Percentiles rank a stretch among this genome's conserved stretches.
These are phyloP conservation scores for Yoshiicerus persimilis DNA, from an alignment of 1,140 invertebrate genomes.

Conservation along the genomic window DNA sequence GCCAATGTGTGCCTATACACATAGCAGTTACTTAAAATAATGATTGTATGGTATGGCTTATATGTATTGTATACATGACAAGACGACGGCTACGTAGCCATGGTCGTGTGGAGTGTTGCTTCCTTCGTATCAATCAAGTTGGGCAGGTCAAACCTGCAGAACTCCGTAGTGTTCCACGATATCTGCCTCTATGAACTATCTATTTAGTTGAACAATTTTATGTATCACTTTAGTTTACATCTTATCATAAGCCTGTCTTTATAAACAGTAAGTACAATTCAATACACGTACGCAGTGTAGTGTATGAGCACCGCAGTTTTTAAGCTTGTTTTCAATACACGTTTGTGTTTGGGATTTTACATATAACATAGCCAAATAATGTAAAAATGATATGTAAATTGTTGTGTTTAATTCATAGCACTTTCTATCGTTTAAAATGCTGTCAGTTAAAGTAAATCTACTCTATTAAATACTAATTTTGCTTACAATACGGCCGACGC, in stretches of 20 bases:
- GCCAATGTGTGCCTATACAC: no score
- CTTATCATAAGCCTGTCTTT: not conserved
- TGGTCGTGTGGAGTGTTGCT: not conserved
- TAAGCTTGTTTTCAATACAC: no score
- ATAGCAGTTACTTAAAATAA: no score
- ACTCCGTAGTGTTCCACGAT: not conserved
- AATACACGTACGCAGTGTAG: not conserved
- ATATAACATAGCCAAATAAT: no score
- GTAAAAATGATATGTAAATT: not conserved
- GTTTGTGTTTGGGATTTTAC: no score
- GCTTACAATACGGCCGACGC: not conserved
- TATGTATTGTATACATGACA: not conserved
- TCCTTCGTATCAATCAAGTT: slow-evolving; percentile 23
- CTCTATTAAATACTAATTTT: not conserved
- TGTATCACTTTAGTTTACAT: not conserved
- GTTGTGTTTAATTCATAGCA: not conserved
- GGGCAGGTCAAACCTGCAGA: slow-evolving; percentile 15
- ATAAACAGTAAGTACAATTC: not conserved
- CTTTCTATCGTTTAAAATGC: not conserved
- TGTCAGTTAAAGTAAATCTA: not conserved
- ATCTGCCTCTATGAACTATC: not conserved
- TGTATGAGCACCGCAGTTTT: no score
- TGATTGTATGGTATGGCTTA: no score
- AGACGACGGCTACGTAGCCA: not conserved
- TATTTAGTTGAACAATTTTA: not conserved